Percentiles rank a stretch among this genome's conserved stretches.
phyloP scores from a whole-genome alignment of 2,797 vertebrate species.

The Rhodeus uyekii region DNA sequence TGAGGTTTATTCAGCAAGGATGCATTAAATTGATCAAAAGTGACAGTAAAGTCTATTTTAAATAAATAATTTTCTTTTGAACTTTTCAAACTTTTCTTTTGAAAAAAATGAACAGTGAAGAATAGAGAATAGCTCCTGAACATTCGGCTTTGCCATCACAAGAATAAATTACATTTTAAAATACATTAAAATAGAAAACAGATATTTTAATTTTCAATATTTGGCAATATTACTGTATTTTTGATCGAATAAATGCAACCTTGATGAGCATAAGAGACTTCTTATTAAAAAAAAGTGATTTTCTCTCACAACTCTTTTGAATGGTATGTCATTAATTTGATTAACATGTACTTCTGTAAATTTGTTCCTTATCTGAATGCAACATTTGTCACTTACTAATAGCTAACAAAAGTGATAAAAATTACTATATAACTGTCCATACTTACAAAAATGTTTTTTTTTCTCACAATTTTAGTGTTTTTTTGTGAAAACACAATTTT shows the following conservation, averaged over 20 bases:
- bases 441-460: no score
- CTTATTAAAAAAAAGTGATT: neutral
- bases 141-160: neutral
- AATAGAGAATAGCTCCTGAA: neutral
- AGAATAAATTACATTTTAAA: neutral
- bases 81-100: neutral
- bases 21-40: neutral
- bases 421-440: neutral
- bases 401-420: conserved; percentile 32
- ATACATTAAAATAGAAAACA: no score
- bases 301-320: neutral
- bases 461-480: no score
- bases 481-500: no score
- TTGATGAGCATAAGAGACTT: neutral
- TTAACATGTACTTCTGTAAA: conserved; percentile 11
- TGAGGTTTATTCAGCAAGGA: neutral
- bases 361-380: neutral
- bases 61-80: neutral
- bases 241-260: neutral
- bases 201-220: neutral
- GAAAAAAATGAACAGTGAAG: neutral
- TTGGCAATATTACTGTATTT: neutral
- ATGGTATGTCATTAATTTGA: neutral
- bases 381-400: conserved; percentile 15
- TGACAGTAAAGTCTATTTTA: neutral